A percentile compares a stretch with the other conserved stretches of the same genome.
Evolutionary conservation across 2,888 invertebrate species (phyloP).

Genomic region (Stenolophus ochropezus): DNA sequence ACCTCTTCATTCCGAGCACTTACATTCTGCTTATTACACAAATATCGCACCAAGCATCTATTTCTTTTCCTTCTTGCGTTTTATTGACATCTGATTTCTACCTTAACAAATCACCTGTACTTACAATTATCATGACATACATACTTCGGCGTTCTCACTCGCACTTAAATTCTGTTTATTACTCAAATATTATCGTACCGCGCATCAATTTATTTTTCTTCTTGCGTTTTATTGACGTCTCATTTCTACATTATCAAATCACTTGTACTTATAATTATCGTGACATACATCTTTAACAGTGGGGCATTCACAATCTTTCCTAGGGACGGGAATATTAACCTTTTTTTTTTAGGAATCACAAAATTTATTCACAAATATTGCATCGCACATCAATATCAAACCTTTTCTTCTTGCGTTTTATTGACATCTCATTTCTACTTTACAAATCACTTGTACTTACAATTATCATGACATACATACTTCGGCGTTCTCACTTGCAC

Average conservation of each 20-base stretch:
- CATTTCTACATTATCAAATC: not conserved
- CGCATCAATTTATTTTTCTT: not conserved
- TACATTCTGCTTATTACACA: slow-evolving; percentile 15
- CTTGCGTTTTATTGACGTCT: not conserved
- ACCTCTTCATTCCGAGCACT: slow-evolving; percentile 26
- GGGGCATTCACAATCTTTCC: too few relatives aligned
- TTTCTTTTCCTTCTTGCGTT: not conserved
- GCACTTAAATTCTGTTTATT: slow-evolving; percentile 12
- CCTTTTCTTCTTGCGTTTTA: not conserved
- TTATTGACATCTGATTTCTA: not conserved
- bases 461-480: too few relatives aligned
- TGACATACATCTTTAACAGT: too few relatives aligned
- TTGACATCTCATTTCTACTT: not conserved
- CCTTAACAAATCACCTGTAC: not conserved
- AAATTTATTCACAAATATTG: too few relatives aligned
- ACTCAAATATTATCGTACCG: not conserved
- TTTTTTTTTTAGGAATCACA: too few relatives aligned
- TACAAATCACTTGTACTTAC: not conserved
- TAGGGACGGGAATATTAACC: too few relatives aligned
- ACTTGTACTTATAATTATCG: too few relatives aligned
- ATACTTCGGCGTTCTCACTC: too few relatives aligned
- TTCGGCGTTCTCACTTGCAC: too few relatives aligned
- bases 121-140: not conserved
- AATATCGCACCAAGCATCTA: too few relatives aligned
- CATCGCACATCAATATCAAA: not conserved